Base-by-base conservation (phyloP, 2,113 vertebrate genomes). In the Microtus richardsoni region DNA sequence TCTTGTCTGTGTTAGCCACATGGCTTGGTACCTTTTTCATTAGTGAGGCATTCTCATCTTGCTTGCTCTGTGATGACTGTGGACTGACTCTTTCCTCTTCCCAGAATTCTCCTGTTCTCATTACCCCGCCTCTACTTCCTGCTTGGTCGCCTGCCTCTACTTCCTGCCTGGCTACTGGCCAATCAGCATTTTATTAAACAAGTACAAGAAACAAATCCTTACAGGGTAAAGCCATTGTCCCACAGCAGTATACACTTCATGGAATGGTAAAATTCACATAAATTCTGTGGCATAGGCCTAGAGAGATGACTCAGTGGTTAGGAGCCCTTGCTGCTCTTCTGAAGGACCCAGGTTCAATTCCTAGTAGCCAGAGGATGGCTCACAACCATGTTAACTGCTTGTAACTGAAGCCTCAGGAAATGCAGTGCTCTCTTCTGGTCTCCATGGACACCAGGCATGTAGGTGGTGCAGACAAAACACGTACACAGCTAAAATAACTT, bases 221-320 rank as follows among this genome's bases (percentile, higher is more conserved):
- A 58, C 17, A 58, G 54, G 54, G 54, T 58, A 58, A 58, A 19
- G 19, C 54, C 54, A 58, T 19, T 58, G 54, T 58, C 5, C 17
- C 54, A 58, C 54, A 58, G 54, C 54, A 77, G 26, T 96, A n/a
- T 0, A 30, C 39, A 94, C 71, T 95, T 93, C 28, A 64, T 8
- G 1, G n/a, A 7, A 7, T 90, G 92, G 2, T 93, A 78, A 93
- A 95, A 93, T 66, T 86, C 16, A 75, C 21, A 70, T 91, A 62
- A 95, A 93, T 73, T 41, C 52, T 39, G 21, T 90, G 39, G 16
- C 24, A 22, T 47, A 19, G 36, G n/a, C 24, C 58, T 62, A 26
- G n/a, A 83, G 14, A 83, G 21, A 62, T 83, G 79, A 39, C n/a
- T 41, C 80, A 30, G 54, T 62, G 24, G n/a, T 41, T 83, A 62